Percentiles rank a stretch among this genome's conserved stretches.
Conservation (phyloP, 2,888 invertebrate species). For the Andrena bicolor region DNA sequence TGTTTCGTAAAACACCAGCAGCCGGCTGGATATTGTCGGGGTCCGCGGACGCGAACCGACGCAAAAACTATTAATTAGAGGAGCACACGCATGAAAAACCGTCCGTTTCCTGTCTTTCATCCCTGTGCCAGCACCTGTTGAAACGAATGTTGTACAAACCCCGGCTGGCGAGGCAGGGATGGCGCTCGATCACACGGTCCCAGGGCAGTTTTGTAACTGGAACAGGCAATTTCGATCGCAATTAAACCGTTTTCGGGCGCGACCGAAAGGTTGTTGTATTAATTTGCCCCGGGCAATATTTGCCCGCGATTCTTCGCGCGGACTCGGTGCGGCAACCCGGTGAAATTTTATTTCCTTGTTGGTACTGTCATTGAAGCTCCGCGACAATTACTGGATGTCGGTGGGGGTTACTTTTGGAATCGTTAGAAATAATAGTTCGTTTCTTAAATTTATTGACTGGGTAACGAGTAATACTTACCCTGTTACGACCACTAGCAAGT, state of each 20-base stretch:
- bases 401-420: no score
- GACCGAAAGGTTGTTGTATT: constrained; percentile 18
- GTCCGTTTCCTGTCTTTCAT: constrained; percentile 34
- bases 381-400: no score
- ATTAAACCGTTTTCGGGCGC: constrained; percentile 54
- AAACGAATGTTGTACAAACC: constrained; percentile 53
- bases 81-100: constrained; percentile 25
- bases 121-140: constrained; percentile 61
- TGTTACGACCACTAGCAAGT: no score
- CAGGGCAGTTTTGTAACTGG: constrained; percentile 46
- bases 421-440: no score
- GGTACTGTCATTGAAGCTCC: neutral
- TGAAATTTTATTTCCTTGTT: neutral
- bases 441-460: no score
- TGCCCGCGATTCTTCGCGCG: constrained; percentile 4
- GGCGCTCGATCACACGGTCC: constrained; percentile 45
- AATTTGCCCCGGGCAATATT: constrained; percentile 47
- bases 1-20: neutral
- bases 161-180: constrained; percentile 27
- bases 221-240: constrained; percentile 51
- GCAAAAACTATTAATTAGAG: constrained; percentile 58
- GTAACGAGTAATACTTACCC: no score
- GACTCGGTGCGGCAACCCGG: neutral
- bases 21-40: neutral
- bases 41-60: neutral